A percentile compares a stretch with the other conserved stretches of the same genome.
These are phyloP conservation scores for Staurois parvus DNA, from an alignment of 2,797 vertebrate genomes.

Conservation along the genomic window DNA sequence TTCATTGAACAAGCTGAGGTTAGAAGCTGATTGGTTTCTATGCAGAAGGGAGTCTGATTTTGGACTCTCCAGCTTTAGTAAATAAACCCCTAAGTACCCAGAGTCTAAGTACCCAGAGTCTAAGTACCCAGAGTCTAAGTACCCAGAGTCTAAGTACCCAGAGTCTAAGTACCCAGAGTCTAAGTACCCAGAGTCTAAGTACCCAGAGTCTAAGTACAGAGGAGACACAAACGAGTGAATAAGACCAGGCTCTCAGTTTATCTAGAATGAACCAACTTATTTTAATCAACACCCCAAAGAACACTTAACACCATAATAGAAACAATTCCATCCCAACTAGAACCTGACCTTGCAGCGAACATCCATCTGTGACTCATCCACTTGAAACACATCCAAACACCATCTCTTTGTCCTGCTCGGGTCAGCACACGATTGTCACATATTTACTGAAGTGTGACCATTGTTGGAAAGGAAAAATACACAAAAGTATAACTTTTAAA, in stretches of 20 bases:
- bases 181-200: too few species aligned
- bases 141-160: too few species aligned
- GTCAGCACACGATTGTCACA: conserved; percentile 17
- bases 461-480: conserved; percentile 33
- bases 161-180: too few species aligned
- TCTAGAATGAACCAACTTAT: not conserved
- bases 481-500: conserved; percentile 16
- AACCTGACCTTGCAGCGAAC: not conserved
- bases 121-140: too few species aligned
- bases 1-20: too few species aligned
- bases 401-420: conserved; percentile 20
- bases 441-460: conserved; percentile 16
- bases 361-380: conserved; percentile 22
- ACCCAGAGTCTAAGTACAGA: too few species aligned
- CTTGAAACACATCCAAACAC: conserved; percentile 10
- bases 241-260: not conserved
- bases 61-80: too few species aligned
- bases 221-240: not conserved
- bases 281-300: not conserved
- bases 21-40: too few species aligned
- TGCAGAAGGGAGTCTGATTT: too few species aligned
- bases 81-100: too few species aligned
- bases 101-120: too few species aligned
- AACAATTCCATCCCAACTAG: not conserved
- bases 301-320: not conserved